A percentile compares a stretch with the other conserved stretches of the same genome.
These are phyloP conservation scores for Tolypeutes matacus DNA, from an alignment of 2,797 vertebrate species.

Conservation along the genomic window DNA sequence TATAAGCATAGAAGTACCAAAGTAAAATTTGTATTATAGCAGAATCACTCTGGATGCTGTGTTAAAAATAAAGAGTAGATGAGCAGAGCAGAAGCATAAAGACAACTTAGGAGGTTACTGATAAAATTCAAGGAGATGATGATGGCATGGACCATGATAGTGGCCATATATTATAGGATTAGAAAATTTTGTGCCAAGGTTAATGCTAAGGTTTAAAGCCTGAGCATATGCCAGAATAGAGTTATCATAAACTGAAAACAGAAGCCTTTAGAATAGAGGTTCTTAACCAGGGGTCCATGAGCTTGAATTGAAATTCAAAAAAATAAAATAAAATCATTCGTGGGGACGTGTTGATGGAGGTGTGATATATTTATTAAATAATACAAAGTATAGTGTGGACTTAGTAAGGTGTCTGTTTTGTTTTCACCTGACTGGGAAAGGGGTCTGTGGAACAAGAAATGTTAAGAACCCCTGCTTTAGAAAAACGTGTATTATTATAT, in stretches of 20 bases:
- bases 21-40: neutral
- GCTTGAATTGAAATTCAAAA: too few species aligned
- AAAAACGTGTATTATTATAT: neutral
- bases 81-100: neutral
- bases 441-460: too few species aligned
- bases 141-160: neutral
- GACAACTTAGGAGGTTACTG: neutral
- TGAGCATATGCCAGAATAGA: neutral
- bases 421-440: too few species aligned
- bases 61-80: neutral
- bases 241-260: neutral
- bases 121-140: neutral
- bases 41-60: neutral
- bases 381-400: too few species aligned
- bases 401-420: too few species aligned
- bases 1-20: neutral
- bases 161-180: neutral
- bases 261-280: neutral
- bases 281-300: too few species aligned
- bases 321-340: too few species aligned
- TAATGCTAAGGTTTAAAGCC: neutral
- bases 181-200: neutral
- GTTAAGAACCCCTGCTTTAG: too few species aligned
- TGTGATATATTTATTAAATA: too few species aligned
- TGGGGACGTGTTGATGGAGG: too few species aligned